Evolutionary conservation across 92 coral and sea anemone genomes (phyloP), one percentile per base, ranked within the genome.

Genomic region (Galaxea fascicularis): DNA sequence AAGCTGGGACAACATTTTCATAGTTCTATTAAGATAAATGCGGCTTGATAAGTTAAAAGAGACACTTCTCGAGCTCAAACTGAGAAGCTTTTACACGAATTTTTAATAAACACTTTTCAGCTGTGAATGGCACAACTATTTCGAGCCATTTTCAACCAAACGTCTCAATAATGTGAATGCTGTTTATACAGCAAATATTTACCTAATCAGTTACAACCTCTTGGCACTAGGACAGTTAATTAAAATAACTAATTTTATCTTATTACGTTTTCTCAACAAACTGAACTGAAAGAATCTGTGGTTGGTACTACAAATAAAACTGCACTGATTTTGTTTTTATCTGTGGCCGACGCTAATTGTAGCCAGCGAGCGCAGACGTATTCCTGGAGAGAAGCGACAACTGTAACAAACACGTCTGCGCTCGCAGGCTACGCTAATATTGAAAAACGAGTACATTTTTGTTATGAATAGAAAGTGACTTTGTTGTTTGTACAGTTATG

Each of bases 121-220:
- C 11, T 21, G 5, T 10, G 21, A 25, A 60, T 60, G 21, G 8
- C 41, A n/a, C 41, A 35, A 25, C 25, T 25, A 60, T 21, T n/a
- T 7, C 25, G 27, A 60, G 6, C 25, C 7, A 25, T 58, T 58
- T 58, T 58, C 64, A 58, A 17, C 64, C n/a, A 46, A 46, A 46
- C 31, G 21, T n/a, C n/a, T n/a, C n/a, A 46, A 11, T 53, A 8
- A 74, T 28, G 16, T 74, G 29, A 46, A 75, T 20, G 31, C 49
- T 56, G 49, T 57, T n/a, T 75, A 57, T 31, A 54, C 66, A 4
- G 3, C 46, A 75, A 75, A 75, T 75, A 57, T 75, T 56, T 74
- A 74, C 20, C 13, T 52, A 29, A 12, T 56, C 12, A 10, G 10
- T 75, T 75, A 54, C 12, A 22, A 21, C n/a, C 56, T 35, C 30